These are phyloP conservation scores for Spodoptera frugiperda DNA, from an alignment of 1,140 invertebrate genomes.

Conservation along the genomic window DNA sequence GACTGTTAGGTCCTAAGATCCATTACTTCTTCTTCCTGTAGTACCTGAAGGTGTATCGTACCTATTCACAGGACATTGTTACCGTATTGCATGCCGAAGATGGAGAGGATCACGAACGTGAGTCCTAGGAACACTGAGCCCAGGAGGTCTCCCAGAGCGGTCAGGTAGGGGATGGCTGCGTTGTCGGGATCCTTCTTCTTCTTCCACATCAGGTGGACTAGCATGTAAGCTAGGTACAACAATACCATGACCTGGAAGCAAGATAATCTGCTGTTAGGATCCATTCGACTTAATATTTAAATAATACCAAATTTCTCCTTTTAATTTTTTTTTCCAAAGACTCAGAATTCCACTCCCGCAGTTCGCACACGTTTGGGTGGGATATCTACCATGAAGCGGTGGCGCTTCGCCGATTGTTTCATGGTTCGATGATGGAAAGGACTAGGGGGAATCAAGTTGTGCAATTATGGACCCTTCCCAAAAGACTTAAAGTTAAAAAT, in stretches of 20 bases:
- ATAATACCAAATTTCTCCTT: no score
- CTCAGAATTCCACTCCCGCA: no score
- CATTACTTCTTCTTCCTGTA: conserved; percentile 6
- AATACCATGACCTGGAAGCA: conserved; percentile 91
- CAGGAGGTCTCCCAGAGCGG: conserved; percentile 96
- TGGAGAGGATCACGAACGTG: conserved; percentile 93
- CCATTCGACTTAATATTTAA: no score
- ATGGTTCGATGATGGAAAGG: no score
- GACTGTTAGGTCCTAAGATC: conserved; percentile 24
- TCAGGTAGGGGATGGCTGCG: conserved; percentile 98
- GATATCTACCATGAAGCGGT: no score
- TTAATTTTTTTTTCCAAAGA: no score
- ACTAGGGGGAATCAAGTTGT: no score
- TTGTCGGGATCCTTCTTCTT: conserved; percentile 97
- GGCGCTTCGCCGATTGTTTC: no score
- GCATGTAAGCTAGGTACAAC: conserved; percentile 94
- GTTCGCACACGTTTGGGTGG: no score
- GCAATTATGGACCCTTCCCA: no score
- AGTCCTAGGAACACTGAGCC: conserved; percentile 94
- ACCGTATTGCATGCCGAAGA: conserved; percentile 88
- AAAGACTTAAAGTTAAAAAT: no score
- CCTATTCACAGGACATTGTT: conserved; percentile 63
- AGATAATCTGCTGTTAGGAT: neutral
- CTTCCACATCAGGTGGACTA: conserved; percentile 97
- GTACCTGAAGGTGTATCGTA: neutral